Evolutionary conservation across 1,140 invertebrate species (phyloP).

Genomic region (Drosophila aff.): DNA sequence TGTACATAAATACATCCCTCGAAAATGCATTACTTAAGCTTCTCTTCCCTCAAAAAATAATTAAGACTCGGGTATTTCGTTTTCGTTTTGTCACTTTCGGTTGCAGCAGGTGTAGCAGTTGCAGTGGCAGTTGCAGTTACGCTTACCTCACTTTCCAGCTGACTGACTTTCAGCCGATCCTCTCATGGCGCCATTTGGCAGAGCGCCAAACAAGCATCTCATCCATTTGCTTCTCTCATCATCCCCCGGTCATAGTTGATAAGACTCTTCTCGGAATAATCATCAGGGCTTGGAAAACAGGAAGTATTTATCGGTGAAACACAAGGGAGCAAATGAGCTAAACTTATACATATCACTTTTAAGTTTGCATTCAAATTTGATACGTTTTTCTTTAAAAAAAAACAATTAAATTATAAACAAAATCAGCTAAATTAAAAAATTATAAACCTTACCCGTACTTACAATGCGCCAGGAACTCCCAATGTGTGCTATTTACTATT

Average conservation of each 20-base stretch:
- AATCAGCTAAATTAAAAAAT: not conserved
- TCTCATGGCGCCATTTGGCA: conserved; percentile 29
- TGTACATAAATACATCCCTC: too few relatives aligned
- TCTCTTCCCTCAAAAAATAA: not conserved
- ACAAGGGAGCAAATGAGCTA: not conserved
- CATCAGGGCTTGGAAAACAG: conserved; percentile 9
- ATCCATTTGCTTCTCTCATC: conserved; percentile 1
- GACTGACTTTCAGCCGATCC: conserved; percentile 50
- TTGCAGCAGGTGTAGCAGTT: conserved; percentile 61
- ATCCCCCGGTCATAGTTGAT: conserved; percentile 9
- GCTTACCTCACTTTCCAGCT: conserved; percentile 60
- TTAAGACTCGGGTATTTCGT: conserved; percentile 30
- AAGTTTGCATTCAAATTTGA: not conserved
- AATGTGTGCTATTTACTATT: not conserved
- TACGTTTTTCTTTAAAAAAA: not conserved
- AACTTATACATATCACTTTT: not conserved
- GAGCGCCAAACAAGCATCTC: not conserved
- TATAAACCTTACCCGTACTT: not conserved
- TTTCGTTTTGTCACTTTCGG: conserved; percentile 65
- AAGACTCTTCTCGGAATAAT: conserved; percentile 12
- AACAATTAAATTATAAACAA: not conserved
- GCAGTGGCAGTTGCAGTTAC: conserved; percentile 27
- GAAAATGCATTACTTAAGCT: conserved; percentile 5
- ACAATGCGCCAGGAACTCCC: too few relatives aligned
- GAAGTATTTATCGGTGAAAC: conserved; percentile 12